phyloP scores from a whole-genome alignment of 1,140 invertebrate species.

The Drosophila obscura region DNA sequence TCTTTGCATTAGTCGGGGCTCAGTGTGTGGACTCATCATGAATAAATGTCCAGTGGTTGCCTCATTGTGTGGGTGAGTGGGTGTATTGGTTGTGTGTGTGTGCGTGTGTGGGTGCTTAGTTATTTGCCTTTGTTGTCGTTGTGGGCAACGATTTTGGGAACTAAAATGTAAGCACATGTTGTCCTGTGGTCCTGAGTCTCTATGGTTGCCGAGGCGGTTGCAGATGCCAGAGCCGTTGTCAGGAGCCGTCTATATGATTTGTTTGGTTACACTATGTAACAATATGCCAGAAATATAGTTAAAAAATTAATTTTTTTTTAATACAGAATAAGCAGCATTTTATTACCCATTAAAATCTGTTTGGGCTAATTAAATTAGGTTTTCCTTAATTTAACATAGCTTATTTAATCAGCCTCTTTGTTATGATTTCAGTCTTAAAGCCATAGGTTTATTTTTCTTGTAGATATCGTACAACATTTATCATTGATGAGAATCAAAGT shows the following conservation, averaged over 20 bases:
- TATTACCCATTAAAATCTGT: too few species aligned
- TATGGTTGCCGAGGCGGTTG: neutral
- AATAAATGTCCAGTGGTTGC: slow-evolving; percentile 71
- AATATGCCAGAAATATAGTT: too few species aligned
- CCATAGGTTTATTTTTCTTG: too few species aligned
- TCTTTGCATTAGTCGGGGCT: slow-evolving; percentile 60
- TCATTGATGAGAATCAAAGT: too few species aligned
- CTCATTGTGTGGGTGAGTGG: slow-evolving; percentile 23
- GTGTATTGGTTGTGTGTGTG: slow-evolving; percentile 7
- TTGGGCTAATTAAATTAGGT: too few species aligned
- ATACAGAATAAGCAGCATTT: too few species aligned
- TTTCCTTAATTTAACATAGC: too few species aligned
- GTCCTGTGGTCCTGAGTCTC: slow-evolving; percentile 37
- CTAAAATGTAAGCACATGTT: slow-evolving; percentile 69
- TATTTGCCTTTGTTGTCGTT: slow-evolving; percentile 51
- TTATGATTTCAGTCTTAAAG: too few species aligned
- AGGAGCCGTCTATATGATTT: slow-evolving; percentile 14
- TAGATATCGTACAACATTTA: too few species aligned
- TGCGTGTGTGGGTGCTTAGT: slow-evolving; percentile 40
- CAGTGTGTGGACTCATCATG: slow-evolving; percentile 59
- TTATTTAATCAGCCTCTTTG: neutral
- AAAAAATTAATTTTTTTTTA: too few species aligned
- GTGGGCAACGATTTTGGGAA: slow-evolving; percentile 57
- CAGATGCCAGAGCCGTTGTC: slow-evolving; percentile 14
- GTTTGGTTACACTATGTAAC: neutral